Base-by-base conservation (phyloP, 2,797 vertebrate species). In the Myripristis murdjan region DNA sequence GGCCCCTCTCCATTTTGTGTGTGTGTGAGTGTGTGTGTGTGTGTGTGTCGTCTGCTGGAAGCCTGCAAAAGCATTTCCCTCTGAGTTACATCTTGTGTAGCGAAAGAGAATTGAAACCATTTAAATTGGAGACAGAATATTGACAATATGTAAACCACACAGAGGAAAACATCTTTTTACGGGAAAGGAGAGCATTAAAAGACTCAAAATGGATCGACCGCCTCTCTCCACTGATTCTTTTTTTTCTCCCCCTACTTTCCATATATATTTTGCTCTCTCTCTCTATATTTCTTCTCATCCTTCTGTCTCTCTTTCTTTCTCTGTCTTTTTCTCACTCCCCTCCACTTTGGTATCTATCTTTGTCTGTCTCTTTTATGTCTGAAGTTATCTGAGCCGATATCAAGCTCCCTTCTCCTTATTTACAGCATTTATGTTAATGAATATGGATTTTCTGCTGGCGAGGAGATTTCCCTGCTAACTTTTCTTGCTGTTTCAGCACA, bases 121-220 rank as follows among this genome's bases (percentile, higher is more conserved):
- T 91, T 86, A 91, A 88, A 87, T 33, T 78, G 74, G 77, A 89
- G 84, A 85, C 83, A 86, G 88, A 86, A 86, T 91, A 91, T 90
- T 89, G 88, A 92, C 89, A 77, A 85, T 56, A 87, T 85, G 85
- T 79, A 87, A 75, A 84, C 79, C 65, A 0, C 82, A 69, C 47
- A 37, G 81, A 86, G 62, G 80, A 88, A 87, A 81, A 86, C 68
- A 81, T 82, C 14, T 80, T 82, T 89, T 87, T 81, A 83, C 49
- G 43, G 74, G 75, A 75, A 82, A 73, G 70, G 28, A 70, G 67
- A 63, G 44, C 81, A 82, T 87, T 89, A 76, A 86, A 88, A 79
- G 60, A 79, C 74, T 75, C 77, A 49, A 68, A 83, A 76, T 65
- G 55, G 53, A 90, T 87, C 39, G 49, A 86, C 87, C 82, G 76